These are phyloP conservation scores for Rhinogobius similis DNA, from an alignment of 2,113 vertebrate genomes.

Conservation along the genomic window DNA sequence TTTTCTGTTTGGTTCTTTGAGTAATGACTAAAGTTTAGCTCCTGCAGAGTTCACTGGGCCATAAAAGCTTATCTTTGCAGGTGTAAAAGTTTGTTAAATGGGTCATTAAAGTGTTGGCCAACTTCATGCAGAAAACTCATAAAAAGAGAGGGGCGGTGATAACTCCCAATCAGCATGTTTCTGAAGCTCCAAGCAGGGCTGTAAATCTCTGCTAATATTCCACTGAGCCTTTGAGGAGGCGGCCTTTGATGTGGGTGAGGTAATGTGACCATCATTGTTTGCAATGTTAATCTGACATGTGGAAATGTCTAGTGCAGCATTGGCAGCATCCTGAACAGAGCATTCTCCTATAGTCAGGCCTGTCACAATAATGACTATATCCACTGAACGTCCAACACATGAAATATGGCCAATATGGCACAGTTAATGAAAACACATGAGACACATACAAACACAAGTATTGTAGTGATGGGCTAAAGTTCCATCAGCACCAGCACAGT, in stretches of 20 bases:
- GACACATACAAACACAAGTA: no score
- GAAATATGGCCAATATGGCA: background rate
- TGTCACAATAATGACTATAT: background rate
- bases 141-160: conserved; percentile 54
- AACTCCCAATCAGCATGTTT: conserved; percentile 71
- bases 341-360: background rate
- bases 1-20: conserved; percentile 63
- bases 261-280: conserved; percentile 77
- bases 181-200: conserved; percentile 62
- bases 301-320: conserved; percentile 49
- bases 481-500: no score
- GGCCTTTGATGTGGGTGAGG: conserved; percentile 79
- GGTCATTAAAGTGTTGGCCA: conserved; percentile 70
- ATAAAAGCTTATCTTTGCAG: conserved; percentile 74
- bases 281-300: conserved; percentile 74
- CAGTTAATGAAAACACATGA: no score
- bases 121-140: conserved; percentile 65
- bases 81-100: conserved; percentile 77
- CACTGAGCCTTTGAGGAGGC: conserved; percentile 70
- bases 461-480: no score
- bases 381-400: background rate
- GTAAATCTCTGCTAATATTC: conserved; percentile 76
- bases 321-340: conserved; percentile 24
- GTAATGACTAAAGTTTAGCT: conserved; percentile 48
- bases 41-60: conserved; percentile 46